Evolutionary conservation across 2,797 vertebrate species (phyloP).

Genomic region (Acanthurus lineatus): DNA sequence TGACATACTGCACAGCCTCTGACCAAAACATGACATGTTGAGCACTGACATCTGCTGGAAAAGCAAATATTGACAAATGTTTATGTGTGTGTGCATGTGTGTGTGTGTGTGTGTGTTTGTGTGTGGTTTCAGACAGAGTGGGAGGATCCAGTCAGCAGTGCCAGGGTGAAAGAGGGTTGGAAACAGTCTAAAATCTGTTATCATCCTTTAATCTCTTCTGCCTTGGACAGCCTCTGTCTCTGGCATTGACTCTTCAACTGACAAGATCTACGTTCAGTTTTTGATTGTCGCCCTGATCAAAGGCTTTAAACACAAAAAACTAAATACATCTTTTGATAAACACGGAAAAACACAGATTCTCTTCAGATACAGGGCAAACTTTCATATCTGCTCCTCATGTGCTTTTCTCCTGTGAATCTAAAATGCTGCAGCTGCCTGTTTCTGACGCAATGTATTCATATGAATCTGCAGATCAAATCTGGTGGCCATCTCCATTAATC

Average conservation of each 20-base stretch:
- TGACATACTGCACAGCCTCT: neutral
- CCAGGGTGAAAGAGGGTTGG: conserved; percentile 12
- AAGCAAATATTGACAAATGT: conserved; percentile 1
- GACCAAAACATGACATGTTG: conserved; percentile 6
- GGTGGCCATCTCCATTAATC: conserved; percentile 51
- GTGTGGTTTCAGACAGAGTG: neutral
- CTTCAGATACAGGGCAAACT: neutral
- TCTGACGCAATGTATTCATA: conserved; percentile 41
- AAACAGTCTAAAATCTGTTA: conserved; percentile 29
- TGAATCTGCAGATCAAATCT: conserved; percentile 54
- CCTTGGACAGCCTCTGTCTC: conserved; percentile 2
- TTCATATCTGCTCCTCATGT: neutral
- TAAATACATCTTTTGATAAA: neutral
- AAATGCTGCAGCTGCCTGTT: neutral
- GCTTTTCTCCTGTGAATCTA: conserved; percentile 1
- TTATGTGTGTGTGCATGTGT: neutral
- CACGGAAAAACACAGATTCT: neutral
- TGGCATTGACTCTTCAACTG: neutral
- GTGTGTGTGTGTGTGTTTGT: neutral
- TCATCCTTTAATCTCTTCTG: conserved; percentile 44
- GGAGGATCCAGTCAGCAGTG: neutral
- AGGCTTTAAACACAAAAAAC: neutral
- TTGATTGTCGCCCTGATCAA: neutral
- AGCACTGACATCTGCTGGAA: conserved; percentile 69
- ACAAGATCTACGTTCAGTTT: neutral